These are phyloP conservation scores for Typhlichthys subterraneus DNA, from an alignment of 2,797 vertebrate genomes.

Conservation along the genomic window DNA sequence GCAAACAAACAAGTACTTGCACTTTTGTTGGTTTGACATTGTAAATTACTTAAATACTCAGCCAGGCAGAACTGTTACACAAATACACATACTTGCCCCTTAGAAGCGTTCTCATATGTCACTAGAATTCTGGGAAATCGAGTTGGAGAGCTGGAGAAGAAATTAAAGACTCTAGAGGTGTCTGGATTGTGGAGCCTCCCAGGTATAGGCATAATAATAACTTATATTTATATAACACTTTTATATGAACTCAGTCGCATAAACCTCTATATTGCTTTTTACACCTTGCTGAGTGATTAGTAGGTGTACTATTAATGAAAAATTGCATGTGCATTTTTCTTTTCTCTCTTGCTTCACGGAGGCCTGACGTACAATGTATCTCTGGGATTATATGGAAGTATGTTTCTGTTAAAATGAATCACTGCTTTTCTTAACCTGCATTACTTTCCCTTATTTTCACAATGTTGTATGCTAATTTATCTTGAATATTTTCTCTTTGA, in stretches of 20 bases:
- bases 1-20: slow-evolving; percentile 92
- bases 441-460: slow-evolving; percentile 3
- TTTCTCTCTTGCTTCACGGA: slow-evolving; percentile 83
- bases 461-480: not conserved
- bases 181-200: slow-evolving; percentile 98
- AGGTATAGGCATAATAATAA: slow-evolving; percentile 72
- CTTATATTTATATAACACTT: not conserved
- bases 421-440: not conserved
- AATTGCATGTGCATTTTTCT: slow-evolving; percentile 25
- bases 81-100: not conserved
- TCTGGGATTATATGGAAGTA: slow-evolving; percentile 91
- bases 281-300: too few species aligned
- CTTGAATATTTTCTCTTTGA: not conserved
- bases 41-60: not conserved
- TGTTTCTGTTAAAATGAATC: slow-evolving; percentile 61
- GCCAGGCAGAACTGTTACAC: not conserved
- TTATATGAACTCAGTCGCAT: not conserved
- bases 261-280: not conserved
- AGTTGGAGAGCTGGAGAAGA: slow-evolving; percentile 94
- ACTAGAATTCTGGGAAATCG: slow-evolving; percentile 92
- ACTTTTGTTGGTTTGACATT: not conserved
- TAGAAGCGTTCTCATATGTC: not conserved
- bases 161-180: slow-evolving; percentile 93
- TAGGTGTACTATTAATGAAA: too few species aligned
- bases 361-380: slow-evolving; percentile 96